These are phyloP conservation scores for Hipparchia sbordonii DNA, from an alignment of 2,888 invertebrate genomes.

Conservation along the genomic window DNA sequence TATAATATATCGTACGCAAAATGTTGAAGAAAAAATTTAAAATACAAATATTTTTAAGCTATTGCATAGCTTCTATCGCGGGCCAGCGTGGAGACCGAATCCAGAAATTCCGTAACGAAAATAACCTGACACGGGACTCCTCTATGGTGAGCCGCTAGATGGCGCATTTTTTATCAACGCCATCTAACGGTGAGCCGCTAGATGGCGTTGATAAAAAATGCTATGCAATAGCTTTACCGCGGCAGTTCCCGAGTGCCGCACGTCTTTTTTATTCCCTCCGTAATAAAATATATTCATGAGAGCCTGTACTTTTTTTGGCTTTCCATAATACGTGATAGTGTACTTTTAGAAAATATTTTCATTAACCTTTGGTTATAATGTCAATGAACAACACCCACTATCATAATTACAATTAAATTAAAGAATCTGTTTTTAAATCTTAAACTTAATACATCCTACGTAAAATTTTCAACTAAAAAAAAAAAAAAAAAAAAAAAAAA, in stretches of 20 bases:
- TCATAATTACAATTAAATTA: constrained; percentile 6
- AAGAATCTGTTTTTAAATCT: background rate
- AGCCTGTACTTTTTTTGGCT: background rate
- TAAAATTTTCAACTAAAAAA: background rate
- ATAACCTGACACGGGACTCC: too few relatives aligned
- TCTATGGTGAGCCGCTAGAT: too few relatives aligned
- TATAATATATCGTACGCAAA: background rate
- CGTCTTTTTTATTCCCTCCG: background rate
- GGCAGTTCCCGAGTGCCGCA: too few relatives aligned
- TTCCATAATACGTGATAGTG: background rate
- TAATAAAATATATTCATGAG: too few relatives aligned
- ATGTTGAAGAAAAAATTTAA: background rate
- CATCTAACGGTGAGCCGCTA: too few relatives aligned
- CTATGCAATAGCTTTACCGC: too few relatives aligned
- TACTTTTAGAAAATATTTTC: constrained; percentile 5
- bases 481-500: too few relatives aligned
- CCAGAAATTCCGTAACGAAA: too few relatives aligned
- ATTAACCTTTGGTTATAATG: constrained; percentile 18
- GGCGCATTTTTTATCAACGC: too few relatives aligned
- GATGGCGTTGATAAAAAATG: too few relatives aligned
- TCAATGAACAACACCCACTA: background rate
- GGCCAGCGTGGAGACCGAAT: too few relatives aligned
- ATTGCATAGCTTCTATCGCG: too few relatives aligned
- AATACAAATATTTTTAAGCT: background rate
- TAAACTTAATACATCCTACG: background rate